phyloP scores from a whole-genome alignment of 1,140 invertebrate genomes.

The Ptiloglossa arizonensis region DNA sequence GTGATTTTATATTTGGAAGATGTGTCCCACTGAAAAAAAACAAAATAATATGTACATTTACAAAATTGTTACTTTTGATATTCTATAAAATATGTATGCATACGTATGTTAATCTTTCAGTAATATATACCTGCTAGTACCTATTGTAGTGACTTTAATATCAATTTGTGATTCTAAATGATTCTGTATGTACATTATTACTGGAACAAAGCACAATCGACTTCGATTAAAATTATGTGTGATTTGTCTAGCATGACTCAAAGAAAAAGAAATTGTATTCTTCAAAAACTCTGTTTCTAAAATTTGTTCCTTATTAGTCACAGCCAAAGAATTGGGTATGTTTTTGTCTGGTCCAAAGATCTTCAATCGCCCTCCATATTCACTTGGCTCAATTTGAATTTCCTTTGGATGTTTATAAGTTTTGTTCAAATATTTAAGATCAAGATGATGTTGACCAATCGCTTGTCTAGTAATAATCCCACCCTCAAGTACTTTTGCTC shows the following conservation, averaged over 20 bases:
- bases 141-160: slow-evolving; percentile 77
- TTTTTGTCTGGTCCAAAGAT: slow-evolving; percentile 80
- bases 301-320: slow-evolving; percentile 65
- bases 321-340: slow-evolving; percentile 59
- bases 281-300: slow-evolving; percentile 70
- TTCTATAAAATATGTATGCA: background rate
- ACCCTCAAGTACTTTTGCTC: slow-evolving; percentile 73
- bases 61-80: background rate
- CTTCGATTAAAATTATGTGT: slow-evolving; percentile 75
- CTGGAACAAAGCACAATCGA: slow-evolving; percentile 75
- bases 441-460: slow-evolving; percentile 79
- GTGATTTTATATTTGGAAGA: slow-evolving; percentile 76
- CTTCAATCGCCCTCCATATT: slow-evolving; percentile 74
- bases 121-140: slow-evolving; percentile 76
- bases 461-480: slow-evolving; percentile 68
- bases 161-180: slow-evolving; percentile 72
- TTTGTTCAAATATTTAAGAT: slow-evolving; percentile 75
- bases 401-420: slow-evolving; percentile 76
- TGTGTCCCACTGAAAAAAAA: slow-evolving; percentile 70
- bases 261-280: slow-evolving; percentile 74
- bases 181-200: slow-evolving; percentile 77
- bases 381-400: slow-evolving; percentile 62
- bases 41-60: slow-evolving; percentile 11
- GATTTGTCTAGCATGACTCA: slow-evolving; percentile 71
- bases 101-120: slow-evolving; percentile 2